phyloP scores from a whole-genome alignment of 1,140 invertebrate genomes.

The Drosophila jambulina region DNA sequence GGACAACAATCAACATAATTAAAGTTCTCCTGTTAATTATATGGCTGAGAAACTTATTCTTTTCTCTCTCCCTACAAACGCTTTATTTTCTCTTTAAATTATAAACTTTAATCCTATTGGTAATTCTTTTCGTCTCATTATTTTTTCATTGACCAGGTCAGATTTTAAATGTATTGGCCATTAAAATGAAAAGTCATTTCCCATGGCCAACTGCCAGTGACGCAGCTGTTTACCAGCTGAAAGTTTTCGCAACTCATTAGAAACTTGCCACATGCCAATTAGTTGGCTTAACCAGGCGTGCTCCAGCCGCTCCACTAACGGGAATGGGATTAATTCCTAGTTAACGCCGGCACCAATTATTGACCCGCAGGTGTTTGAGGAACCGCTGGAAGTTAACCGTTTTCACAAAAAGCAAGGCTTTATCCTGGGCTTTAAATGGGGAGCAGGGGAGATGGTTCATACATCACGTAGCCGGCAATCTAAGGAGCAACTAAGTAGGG shows the following conservation, averaged over 20 bases:
- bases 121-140: conserved; percentile 5
- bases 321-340: conserved; percentile 26
- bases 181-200: conserved; percentile 56
- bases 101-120: neutral
- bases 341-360: conserved; percentile 51
- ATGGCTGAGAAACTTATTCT: neutral
- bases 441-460: conserved; percentile 15
- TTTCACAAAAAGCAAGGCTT: conserved; percentile 18
- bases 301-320: conserved; percentile 24
- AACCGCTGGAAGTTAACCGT: conserved; percentile 32
- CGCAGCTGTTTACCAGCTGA: conserved; percentile 40
- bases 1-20: neutral
- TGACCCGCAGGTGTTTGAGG: conserved; percentile 38
- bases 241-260: conserved; percentile 74
- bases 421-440: conserved; percentile 8
- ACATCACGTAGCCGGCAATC: conserved; percentile 59
- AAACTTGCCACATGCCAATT: conserved; percentile 73
- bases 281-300: conserved; percentile 44
- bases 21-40: neutral
- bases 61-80: neutral
- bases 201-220: conserved; percentile 26
- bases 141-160: conserved; percentile 5
- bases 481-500: conserved; percentile 31
- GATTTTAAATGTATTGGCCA: conserved; percentile 10
- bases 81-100: neutral